Conservation (phyloP, 1,140 invertebrate species). For the Eubasilissa regina region DNA sequence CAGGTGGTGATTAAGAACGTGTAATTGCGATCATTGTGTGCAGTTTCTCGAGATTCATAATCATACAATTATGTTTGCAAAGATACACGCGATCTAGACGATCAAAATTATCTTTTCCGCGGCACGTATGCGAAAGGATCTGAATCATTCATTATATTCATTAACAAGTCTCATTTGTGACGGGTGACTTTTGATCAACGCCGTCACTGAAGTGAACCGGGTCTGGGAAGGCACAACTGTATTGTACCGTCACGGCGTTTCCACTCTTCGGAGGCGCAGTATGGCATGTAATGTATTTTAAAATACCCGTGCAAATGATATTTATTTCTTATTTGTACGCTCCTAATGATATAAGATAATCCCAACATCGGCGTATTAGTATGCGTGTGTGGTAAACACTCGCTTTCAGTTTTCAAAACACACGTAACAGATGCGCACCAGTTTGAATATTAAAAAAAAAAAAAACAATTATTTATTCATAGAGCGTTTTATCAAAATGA, state of each 20-base stretch:
- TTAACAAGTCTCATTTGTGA: not conserved
- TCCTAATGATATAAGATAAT: not conserved
- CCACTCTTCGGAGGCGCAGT: constrained; percentile 19
- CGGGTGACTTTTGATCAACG: not conserved
- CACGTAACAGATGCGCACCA: too few relatives aligned
- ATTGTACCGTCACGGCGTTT: constrained; percentile 21
- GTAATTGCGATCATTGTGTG: constrained; percentile 27
- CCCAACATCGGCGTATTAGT: too few relatives aligned
- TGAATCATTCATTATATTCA: not conserved
- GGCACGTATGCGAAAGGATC: not conserved
- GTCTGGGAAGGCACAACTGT: constrained; percentile 1
- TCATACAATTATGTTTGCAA: constrained; percentile 15
- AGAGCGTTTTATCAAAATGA: too few relatives aligned
- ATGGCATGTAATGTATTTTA: not conserved
- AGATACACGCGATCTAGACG: not conserved
- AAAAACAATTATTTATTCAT: too few relatives aligned
- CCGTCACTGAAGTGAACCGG: not conserved
- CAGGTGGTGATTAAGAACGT: constrained; percentile 7
- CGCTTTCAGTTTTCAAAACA: too few relatives aligned
- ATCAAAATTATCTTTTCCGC: too few relatives aligned
- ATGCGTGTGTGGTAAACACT: too few relatives aligned
- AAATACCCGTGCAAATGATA: not conserved
- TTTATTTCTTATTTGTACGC: not conserved
- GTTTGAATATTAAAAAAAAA: too few relatives aligned
- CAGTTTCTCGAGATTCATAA: constrained; percentile 30